Evolutionary conservation across 2,888 invertebrate species (phyloP), one percentile per base, ranked within the genome.

Genomic region (Nomada goodeniana): DNA sequence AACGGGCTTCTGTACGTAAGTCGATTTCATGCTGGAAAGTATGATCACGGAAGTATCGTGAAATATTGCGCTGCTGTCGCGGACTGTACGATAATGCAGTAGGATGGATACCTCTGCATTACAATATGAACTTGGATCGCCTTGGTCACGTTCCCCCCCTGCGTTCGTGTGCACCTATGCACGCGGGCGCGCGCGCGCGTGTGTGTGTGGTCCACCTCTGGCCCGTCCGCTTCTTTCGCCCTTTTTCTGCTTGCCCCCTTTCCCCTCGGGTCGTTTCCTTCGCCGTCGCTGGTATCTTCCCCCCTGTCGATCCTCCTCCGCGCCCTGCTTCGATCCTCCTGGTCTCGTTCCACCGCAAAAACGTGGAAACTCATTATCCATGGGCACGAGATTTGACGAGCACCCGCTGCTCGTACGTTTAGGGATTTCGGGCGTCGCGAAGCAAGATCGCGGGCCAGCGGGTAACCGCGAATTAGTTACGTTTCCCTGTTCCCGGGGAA

Each of bases 121-220:
- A 92, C 93, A 93, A 93, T 93, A 92, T 92, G 91, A 91, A 91
- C 92, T 91, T 90, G 92, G 91, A 91, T 90, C 90, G 91, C 91
- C 91, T 92, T 91, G 92, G 93, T 93, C 93, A 93, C 93, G 93
- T 93, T 93, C 91, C 87, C 91, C 89, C 89, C 88, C 36, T 36
- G 36, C 36, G 36, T 36, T 36, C 36, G 36, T 36, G 36, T 36
- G 9, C 7, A 89, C 73, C 80, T 91, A 91, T 91, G 70, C 26
- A 91, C 91, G 91, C 91, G 92, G 92, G 92, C 91, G 91, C 91
- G 92, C 92, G 92, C 0, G 26, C 2, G 89, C 73, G 82, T 91
- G 91, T 91, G 70, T 91, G 92, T 93, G 92, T 93, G 92, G 92
- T 92, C 93, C 92, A 91, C 88, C 91, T 89, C 84, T 86, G 86